A percentile compares a stretch with the other conserved stretches of the same genome.
These are phyloP conservation scores for Drosophila lini DNA, from an alignment of 1,140 invertebrate genomes.

Conservation along the genomic window DNA sequence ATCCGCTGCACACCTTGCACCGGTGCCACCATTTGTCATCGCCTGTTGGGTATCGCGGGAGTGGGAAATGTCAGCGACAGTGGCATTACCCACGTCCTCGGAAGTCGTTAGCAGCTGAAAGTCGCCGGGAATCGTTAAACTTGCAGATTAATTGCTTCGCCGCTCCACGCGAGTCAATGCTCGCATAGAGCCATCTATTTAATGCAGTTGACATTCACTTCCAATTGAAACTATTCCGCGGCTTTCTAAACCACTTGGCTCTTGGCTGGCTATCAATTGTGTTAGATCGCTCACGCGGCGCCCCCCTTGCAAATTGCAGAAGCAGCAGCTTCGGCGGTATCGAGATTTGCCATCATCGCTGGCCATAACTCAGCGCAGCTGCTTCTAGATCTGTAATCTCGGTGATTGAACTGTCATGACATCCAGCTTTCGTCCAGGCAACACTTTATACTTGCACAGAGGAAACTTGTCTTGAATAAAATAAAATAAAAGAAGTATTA, in stretches of 20 bases:
- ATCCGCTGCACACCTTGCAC: conserved; percentile 57
- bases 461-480: background rate
- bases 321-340: background rate
- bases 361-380: conserved; percentile 49
- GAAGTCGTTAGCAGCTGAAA: conserved; percentile 42
- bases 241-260: conserved; percentile 35
- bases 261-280: conserved; percentile 38
- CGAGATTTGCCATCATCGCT: conserved; percentile 34
- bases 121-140: conserved; percentile 35
- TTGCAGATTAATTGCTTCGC: conserved; percentile 30
- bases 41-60: conserved; percentile 2
- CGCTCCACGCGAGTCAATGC: conserved; percentile 23
- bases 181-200: conserved; percentile 24
- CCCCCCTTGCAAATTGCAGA: conserved; percentile 2
- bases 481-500: background rate
- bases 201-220: conserved; percentile 50
- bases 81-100: conserved; percentile 33
- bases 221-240: conserved; percentile 31
- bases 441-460: conserved; percentile 40
- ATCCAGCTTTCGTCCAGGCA: conserved; percentile 54
- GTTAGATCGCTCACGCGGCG: conserved; percentile 9
- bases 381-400: conserved; percentile 59
- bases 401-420: conserved; percentile 76
- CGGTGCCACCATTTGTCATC: conserved; percentile 66
- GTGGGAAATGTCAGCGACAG: conserved; percentile 56